phyloP scores from a whole-genome alignment of 2,113 vertebrate genomes.

The Odobenus rosmarus region DNA sequence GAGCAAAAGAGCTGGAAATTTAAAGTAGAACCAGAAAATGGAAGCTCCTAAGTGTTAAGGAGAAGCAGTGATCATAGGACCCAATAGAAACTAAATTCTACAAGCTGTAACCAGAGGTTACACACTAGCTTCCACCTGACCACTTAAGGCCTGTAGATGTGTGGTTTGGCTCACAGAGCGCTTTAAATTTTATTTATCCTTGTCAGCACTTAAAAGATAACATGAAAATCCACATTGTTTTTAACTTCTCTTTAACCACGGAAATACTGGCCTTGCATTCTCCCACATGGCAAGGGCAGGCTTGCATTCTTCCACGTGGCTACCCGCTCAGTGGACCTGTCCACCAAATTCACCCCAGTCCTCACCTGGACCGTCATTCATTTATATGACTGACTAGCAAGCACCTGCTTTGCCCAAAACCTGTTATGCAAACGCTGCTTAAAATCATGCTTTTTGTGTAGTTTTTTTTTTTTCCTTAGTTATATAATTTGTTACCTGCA shows the following conservation, averaged over 20 bases:
- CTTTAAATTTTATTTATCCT: not conserved
- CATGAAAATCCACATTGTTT: not conserved
- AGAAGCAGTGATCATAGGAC: not conserved
- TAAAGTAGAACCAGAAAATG: not conserved
- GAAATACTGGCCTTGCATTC: not conserved
- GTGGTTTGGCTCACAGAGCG: not conserved
- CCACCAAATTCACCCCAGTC: not conserved
- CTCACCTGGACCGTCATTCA: not conserved
- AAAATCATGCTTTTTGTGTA: not conserved
- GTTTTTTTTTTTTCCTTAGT: not conserved
- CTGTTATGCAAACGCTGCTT: not conserved
- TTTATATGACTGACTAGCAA: not conserved
- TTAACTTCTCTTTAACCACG: not conserved
- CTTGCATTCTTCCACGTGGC: not conserved
- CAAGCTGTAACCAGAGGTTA: not conserved
- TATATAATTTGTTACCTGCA: not conserved
- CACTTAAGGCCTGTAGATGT: not conserved
- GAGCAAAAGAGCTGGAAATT: not conserved
- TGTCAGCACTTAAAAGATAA: not conserved
- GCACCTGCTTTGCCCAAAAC: not conserved
- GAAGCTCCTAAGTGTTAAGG: not conserved
- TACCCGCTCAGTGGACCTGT: not conserved
- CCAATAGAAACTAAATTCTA: not conserved
- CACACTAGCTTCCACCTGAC: not conserved
- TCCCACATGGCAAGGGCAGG: not conserved